Conservation (phyloP, 2,888 invertebrate genomes). For the Andricus quercusramuli region DNA sequence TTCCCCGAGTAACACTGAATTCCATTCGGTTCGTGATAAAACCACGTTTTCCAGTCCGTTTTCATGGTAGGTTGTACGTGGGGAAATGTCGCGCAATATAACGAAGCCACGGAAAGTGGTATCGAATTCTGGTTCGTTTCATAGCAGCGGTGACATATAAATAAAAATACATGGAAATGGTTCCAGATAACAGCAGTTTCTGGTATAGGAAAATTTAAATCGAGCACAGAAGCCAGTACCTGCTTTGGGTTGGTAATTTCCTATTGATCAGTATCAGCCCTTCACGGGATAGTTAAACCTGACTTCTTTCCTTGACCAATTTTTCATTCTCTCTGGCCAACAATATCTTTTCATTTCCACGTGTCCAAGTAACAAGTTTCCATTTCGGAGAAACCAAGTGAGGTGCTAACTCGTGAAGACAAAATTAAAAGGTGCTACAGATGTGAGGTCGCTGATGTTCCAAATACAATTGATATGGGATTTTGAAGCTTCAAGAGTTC, state of each 20-base stretch:
- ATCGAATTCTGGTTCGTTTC: slow-evolving; percentile 28
- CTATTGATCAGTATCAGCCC: background rate
- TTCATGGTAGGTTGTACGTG: slow-evolving; percentile 12
- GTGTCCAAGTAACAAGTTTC: too few relatives aligned
- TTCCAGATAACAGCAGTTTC: background rate
- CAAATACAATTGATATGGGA: too few relatives aligned
- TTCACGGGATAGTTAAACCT: background rate
- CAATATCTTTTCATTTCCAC: too few relatives aligned
- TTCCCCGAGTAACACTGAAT: slow-evolving; percentile 47
- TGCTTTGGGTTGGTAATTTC: background rate
- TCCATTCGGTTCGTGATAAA: slow-evolving; percentile 54
- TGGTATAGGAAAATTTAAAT: background rate
- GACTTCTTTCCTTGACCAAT: too few relatives aligned
- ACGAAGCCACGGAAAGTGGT: slow-evolving; percentile 30
- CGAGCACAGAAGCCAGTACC: background rate
- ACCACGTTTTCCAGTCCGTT: slow-evolving; percentile 46
- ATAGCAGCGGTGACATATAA: slow-evolving; percentile 3
- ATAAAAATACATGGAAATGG: slow-evolving; percentile 8
- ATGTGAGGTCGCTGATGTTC: too few relatives aligned
- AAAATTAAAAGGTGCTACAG: too few relatives aligned
- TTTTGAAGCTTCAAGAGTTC: too few relatives aligned
- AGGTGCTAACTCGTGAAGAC: too few relatives aligned
- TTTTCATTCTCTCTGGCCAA: too few relatives aligned
- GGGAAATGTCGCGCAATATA: slow-evolving; percentile 29
- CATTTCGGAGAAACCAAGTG: too few relatives aligned